Evolutionary conservation across 2,113 vertebrate genomes (phyloP).

Genomic region (Micromys minutus): DNA sequence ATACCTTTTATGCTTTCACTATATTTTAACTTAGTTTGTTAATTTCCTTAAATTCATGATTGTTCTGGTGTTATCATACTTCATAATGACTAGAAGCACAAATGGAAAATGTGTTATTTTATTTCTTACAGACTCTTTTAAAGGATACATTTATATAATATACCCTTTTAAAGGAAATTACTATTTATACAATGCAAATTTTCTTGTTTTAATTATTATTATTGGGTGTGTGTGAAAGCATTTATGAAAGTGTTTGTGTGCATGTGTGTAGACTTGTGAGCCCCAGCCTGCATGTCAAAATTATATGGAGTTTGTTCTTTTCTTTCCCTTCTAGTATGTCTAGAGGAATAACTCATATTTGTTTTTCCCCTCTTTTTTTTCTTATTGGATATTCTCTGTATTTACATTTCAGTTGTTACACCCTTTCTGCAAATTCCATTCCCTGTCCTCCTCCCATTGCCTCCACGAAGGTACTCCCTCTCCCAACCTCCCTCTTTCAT

Average conservation of each 20-base stretch:
- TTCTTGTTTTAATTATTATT: background rate
- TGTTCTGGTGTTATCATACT: background rate
- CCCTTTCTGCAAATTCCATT: no score
- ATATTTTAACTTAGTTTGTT: constrained; percentile 1
- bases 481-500: no score
- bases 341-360: background rate
- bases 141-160: background rate
- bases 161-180: background rate
- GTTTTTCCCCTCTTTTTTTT: no score
- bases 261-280: background rate
- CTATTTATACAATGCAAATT: background rate
- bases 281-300: background rate
- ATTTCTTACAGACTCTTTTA: background rate
- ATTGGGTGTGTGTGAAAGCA: background rate
- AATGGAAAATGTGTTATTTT: background rate
- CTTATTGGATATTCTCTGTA: no score
- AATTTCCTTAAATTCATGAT: constrained; percentile 30
- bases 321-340: background rate
- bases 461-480: no score
- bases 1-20: background rate
- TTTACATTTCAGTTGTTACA: no score
- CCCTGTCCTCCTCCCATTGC: no score
- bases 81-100: background rate
- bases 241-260: background rate
- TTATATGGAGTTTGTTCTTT: background rate